Percentiles rank a stretch among this genome's conserved stretches.
Conservation (phyloP, 2,797 vertebrate species). For the Ficedula albicollis region DNA sequence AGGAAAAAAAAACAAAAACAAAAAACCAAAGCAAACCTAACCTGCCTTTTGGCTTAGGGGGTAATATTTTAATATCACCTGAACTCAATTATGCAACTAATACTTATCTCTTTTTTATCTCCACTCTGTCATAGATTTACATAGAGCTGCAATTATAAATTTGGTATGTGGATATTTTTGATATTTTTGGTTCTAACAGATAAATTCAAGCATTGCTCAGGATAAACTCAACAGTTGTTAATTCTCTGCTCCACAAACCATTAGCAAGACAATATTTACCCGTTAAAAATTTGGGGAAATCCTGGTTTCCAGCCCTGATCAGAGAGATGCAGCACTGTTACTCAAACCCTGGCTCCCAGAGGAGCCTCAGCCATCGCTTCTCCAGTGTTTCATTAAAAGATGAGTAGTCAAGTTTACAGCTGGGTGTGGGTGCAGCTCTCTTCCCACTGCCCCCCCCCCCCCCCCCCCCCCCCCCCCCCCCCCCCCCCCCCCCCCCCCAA, state of each 20-base stretch:
- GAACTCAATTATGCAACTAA: background rate
- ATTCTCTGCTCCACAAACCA: background rate
- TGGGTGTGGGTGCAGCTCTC: background rate
- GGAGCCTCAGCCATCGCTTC: background rate
- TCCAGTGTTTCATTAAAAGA: rapidly evolving
- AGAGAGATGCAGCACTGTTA: rapidly evolving
- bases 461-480: too few relatives aligned
- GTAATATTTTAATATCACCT: background rate
- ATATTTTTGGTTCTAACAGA: background rate
- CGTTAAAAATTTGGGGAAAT: background rate
- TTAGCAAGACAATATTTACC: background rate
- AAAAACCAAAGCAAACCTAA: background rate
- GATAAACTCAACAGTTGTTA: background rate
- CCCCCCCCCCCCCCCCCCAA: too few relatives aligned
- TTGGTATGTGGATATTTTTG: background rate
- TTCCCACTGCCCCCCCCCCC: too few relatives aligned
- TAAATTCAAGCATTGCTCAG: rapidly evolving
- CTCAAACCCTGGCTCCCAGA: background rate
- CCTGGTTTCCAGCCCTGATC: background rate
- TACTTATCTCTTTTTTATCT: background rate
- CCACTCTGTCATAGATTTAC: background rate
- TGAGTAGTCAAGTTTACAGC: rapidly evolving
- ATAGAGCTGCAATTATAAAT: background rate
- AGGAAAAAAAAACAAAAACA: rapidly evolving
- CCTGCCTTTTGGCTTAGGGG: background rate